Conservation (phyloP, 1,140 invertebrate species). For the Macrostomum lignano region DNA sequence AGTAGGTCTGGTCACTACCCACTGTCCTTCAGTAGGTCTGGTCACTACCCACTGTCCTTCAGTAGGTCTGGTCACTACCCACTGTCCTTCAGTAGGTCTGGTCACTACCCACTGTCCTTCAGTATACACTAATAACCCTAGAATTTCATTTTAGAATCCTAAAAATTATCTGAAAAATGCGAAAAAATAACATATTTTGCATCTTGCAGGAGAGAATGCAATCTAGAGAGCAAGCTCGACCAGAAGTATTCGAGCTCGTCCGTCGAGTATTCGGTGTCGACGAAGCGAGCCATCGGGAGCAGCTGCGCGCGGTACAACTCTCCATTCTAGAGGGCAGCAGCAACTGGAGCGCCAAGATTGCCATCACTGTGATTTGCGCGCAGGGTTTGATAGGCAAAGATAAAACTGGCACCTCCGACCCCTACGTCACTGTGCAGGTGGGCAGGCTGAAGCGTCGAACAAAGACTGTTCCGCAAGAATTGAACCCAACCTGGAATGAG, state of each 20-base stretch:
- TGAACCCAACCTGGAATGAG: conserved; percentile 98
- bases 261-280: conserved; percentile 13
- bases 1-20: no score
- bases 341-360: conserved; percentile 99
- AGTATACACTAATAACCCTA: no score
- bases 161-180: no score
- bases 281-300: conserved; percentile 35
- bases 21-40: no score
- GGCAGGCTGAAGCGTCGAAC: conserved; percentile 96
- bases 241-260: conserved; percentile 94
- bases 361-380: conserved; percentile 67
- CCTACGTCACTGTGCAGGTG: conserved; percentile 97
- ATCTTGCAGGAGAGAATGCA: conserved; percentile 97
- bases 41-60: no score
- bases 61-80: no score
- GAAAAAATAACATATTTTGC: no score
- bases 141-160: no score
- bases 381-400: conserved; percentile 98
- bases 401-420: conserved; percentile 96
- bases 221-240: conserved; percentile 73
- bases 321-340: conserved; percentile 93
- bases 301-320: conserved; percentile 80
- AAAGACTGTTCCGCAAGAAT: conserved; percentile 87
- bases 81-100: no score
- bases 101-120: no score